Evolutionary conservation across 2,888 invertebrate genomes (phyloP), one percentile per base, ranked within the genome.

Genomic region (Piscicola geometra): DNA sequence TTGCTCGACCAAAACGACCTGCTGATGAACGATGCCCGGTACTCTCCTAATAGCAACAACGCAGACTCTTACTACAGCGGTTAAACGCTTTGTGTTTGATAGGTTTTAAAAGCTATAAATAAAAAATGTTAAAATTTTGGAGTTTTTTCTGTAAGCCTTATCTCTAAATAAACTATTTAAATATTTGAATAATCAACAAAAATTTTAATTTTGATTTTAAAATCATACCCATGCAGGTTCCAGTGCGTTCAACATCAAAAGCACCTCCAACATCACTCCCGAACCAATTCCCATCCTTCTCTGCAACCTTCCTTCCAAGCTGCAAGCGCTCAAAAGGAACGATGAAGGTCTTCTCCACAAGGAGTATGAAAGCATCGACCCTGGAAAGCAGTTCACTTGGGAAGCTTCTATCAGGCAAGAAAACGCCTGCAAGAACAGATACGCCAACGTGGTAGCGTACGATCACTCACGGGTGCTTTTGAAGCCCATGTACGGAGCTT

Each of bases 311-410:
- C 89, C 92, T 15, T 92, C 93, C 86, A 97, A 98, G 84, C 96
- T 99, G 79, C 98, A 99, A 82, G 89, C 92, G 81, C 89, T 99
- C 41, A 98, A 98, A 88, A 89, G 92, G 64, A 94, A 93, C 83
- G 97, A 98, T 87, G 97, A 97, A 88, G 89, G 93, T 71, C 94
- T 95, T 86, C 98, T 99, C 87, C 95, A 95, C 28, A 95, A 97
- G 86, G 98, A 98, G 86, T 97, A 97, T 84, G 96, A 89, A 86
- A 95, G 95, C 81, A 99, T 99, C 80, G 99, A 99, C 85, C 97
- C 99, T 0, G 98, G 98, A 0, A 98, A 99, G 83, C 97, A 98
- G 85, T 99, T 99, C 85, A 98, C 98, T 0, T 99, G 99, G 99
- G 98, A 99, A 86, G 93, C 97, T 86, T 97, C 97, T 0, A 96